These are phyloP conservation scores for Hycleus cichorii DNA, from an alignment of 1,140 invertebrate genomes.

Conservation along the genomic window DNA sequence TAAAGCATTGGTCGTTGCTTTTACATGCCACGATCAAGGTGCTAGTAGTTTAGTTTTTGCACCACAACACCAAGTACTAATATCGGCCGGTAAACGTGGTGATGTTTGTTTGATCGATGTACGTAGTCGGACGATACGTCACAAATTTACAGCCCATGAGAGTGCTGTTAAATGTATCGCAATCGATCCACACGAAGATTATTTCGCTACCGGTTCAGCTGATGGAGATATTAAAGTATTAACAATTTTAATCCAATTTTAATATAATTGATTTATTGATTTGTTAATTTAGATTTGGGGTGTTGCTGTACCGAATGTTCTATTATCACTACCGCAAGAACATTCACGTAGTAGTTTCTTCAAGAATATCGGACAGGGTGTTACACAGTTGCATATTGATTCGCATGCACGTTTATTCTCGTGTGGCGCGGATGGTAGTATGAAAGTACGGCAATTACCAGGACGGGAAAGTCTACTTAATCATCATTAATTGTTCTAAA, in stretches of 20 bases:
- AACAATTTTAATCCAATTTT: no score
- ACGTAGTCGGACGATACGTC: slow-evolving; percentile 75
- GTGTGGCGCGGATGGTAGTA: slow-evolving; percentile 96
- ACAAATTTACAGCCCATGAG: slow-evolving; percentile 89
- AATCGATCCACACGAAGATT: slow-evolving; percentile 90
- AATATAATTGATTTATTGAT: slow-evolving; percentile 1
- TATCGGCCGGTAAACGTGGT: slow-evolving; percentile 93
- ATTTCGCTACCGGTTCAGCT: slow-evolving; percentile 94
- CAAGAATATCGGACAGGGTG: slow-evolving; percentile 93
- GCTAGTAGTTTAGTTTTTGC: slow-evolving; percentile 84
- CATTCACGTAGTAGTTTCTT: slow-evolving; percentile 91
- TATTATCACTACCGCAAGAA: slow-evolving; percentile 86
- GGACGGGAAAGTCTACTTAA: slow-evolving; percentile 50
- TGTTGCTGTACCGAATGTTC: slow-evolving; percentile 71
- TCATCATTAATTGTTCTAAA: slow-evolving; percentile 15
- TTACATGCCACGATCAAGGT: slow-evolving; percentile 88
- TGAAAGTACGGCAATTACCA: slow-evolving; percentile 91
- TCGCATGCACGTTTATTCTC: slow-evolving; percentile 83
- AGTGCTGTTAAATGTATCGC: slow-evolving; percentile 90
- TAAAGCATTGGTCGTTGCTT: slow-evolving; percentile 86
- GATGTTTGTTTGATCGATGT: slow-evolving; percentile 94
- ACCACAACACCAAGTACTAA: slow-evolving; percentile 82
- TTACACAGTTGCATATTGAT: slow-evolving; percentile 91
- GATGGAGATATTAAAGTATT: slow-evolving; percentile 97
- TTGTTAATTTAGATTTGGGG: slow-evolving; percentile 75